These are phyloP conservation scores for Pyrgus malvae DNA, from an alignment of 2,888 invertebrate genomes.

Conservation along the genomic window DNA sequence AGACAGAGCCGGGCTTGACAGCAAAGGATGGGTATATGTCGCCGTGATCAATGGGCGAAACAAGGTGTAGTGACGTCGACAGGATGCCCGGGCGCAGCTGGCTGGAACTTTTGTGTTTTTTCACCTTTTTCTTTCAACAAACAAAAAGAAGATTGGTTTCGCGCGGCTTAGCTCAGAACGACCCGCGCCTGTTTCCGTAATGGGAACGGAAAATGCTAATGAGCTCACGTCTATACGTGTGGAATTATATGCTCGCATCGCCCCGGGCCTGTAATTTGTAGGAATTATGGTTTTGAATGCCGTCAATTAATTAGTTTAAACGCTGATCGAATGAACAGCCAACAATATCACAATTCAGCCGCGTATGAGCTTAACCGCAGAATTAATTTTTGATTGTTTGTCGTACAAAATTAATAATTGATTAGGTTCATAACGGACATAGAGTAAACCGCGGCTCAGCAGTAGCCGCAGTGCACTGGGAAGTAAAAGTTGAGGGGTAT, in stretches of 20 bases:
- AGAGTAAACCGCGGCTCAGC: no score
- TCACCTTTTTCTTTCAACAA: slow-evolving; percentile 48
- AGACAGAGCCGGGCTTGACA: slow-evolving; percentile 31
- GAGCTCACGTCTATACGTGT: slow-evolving; percentile 57
- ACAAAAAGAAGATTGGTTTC: slow-evolving; percentile 73
- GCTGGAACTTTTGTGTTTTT: slow-evolving; percentile 71
- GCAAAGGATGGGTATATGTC: slow-evolving; percentile 56
- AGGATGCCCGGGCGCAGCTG: slow-evolving; percentile 80
- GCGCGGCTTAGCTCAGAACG: slow-evolving; percentile 67
- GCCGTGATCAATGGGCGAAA: slow-evolving; percentile 65
- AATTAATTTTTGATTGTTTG: slow-evolving; percentile 5
- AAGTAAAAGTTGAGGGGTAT: no score
- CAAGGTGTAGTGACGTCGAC: slow-evolving; percentile 73
- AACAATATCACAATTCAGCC: slow-evolving; percentile 15
- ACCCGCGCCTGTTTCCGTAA: slow-evolving; percentile 67
- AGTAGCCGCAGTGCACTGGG: no score
- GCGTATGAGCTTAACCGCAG: neutral
- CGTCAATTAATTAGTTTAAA: slow-evolving; percentile 51
- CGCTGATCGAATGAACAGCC: slow-evolving; percentile 10
- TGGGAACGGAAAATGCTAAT: slow-evolving; percentile 75
- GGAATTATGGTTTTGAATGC: slow-evolving; percentile 51
- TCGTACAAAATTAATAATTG: neutral
- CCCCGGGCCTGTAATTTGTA: slow-evolving; percentile 52
- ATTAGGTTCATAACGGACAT: neutral
- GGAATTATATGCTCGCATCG: slow-evolving; percentile 54